phyloP scores from a whole-genome alignment of 1,140 invertebrate species.

The Triops longicaudatus region DNA sequence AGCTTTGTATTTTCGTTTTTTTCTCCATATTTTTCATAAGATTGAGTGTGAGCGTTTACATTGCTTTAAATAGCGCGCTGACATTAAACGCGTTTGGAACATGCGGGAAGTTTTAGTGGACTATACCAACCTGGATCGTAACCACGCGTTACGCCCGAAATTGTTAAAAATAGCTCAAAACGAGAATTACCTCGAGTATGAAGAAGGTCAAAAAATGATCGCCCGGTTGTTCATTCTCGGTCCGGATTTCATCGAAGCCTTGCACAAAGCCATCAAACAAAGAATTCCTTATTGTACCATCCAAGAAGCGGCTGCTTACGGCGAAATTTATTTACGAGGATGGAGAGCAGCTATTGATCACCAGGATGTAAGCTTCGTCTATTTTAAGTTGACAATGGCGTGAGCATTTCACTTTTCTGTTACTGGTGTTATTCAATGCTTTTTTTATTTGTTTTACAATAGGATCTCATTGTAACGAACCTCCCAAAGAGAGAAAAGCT shows the following conservation, averaged over 20 bases:
- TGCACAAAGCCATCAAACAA: conserved; percentile 7
- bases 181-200: not conserved
- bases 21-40: too few relatives aligned
- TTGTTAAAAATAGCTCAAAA: not conserved
- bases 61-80: not conserved
- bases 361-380: not conserved
- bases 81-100: not conserved
- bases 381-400: too few relatives aligned
- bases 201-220: not conserved
- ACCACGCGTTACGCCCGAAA: not conserved
- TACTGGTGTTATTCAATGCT: too few relatives aligned
- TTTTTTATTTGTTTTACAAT: too few relatives aligned
- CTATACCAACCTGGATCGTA: not conserved
- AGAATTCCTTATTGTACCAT: not conserved
- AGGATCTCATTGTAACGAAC: too few relatives aligned
- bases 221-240: not conserved
- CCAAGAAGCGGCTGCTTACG: not conserved
- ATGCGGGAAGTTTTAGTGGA: not conserved
- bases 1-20: too few relatives aligned
- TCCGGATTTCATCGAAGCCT: not conserved
- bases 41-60: too few relatives aligned
- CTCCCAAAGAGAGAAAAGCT: too few relatives aligned
- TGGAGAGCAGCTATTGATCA: not conserved
- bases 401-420: too few relatives aligned
- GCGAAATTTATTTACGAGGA: not conserved